Percentiles rank a stretch among this genome's conserved stretches.
These are phyloP conservation scores for Salticus scenicus DNA, from an alignment of 2,888 invertebrate species.

Conservation along the genomic window DNA sequence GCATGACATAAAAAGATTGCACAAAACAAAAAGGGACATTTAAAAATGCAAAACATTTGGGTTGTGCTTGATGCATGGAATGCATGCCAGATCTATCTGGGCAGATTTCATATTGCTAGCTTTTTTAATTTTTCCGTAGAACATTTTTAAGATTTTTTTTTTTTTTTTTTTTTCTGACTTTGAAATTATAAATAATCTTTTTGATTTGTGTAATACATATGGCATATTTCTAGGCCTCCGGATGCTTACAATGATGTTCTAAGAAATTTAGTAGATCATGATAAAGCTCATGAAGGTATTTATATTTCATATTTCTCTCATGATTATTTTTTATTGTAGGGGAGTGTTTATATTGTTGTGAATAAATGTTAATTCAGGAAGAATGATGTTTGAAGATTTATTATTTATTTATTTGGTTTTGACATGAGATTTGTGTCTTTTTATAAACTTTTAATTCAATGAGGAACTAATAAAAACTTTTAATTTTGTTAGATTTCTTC, in stretches of 20 bases:
- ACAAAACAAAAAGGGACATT: constrained; percentile 56
- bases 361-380: too few species aligned
- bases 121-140: not conserved
- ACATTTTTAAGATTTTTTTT: not conserved
- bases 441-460: too few species aligned
- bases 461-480: too few species aligned
- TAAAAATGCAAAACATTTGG: not conserved
- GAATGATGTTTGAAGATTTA: too few species aligned
- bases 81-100: not conserved
- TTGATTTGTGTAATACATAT: not conserved
- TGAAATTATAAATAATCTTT: not conserved
- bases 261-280: constrained; percentile 65
- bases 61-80: constrained; percentile 3
- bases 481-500: too few species aligned
- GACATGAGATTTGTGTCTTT: too few species aligned
- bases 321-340: too few species aligned
- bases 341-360: too few species aligned
- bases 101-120: not conserved
- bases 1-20: constrained; percentile 15
- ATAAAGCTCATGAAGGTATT: constrained; percentile 62
- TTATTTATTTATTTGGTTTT: too few species aligned
- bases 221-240: constrained; percentile 57
- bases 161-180: constrained; percentile 10
- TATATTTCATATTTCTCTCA: too few species aligned
- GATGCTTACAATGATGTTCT: constrained; percentile 68